phyloP scores from a whole-genome alignment of 2,888 invertebrate genomes.

The Hipparchia sbordonii region DNA sequence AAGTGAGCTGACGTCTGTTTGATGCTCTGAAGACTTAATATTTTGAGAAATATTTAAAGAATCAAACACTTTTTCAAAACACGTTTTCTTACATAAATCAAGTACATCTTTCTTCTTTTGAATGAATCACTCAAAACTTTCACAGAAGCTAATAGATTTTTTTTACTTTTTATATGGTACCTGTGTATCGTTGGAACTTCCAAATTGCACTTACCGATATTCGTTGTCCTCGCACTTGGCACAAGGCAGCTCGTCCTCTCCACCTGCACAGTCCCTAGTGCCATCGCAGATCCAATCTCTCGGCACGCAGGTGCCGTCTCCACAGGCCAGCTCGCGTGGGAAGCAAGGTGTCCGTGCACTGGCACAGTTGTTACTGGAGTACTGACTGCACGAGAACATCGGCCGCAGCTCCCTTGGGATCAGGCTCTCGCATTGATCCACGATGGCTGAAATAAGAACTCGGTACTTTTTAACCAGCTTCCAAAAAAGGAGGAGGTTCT shows the following conservation, averaged over 20 bases:
- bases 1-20: too few relatives aligned
- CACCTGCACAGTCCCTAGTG: conserved; percentile 83
- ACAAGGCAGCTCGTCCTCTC: conserved; percentile 85
- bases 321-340: conserved; percentile 80
- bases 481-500: too few relatives aligned
- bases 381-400: conserved; percentile 84
- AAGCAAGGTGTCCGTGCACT: conserved; percentile 76
- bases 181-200: too few relatives aligned
- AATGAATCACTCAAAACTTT: too few relatives aligned
- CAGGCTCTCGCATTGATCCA: conserved; percentile 83
- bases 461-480: too few relatives aligned
- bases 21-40: too few relatives aligned
- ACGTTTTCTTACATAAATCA: too few relatives aligned
- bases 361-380: conserved; percentile 83
- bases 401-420: conserved; percentile 81
- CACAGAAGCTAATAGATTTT: too few relatives aligned
- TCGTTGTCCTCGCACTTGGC: conserved; percentile 61
- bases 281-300: conserved; percentile 86
- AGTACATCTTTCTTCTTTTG: too few relatives aligned
- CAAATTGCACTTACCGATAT: conserved; percentile 55
- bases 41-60: too few relatives aligned
- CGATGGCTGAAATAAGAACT: conserved; percentile 75
- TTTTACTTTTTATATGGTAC: too few relatives aligned
- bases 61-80: too few relatives aligned
- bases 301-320: conserved; percentile 84